Base-by-base conservation (phyloP, 2,113 vertebrate genomes). In the Trogon melanurus region DNA sequence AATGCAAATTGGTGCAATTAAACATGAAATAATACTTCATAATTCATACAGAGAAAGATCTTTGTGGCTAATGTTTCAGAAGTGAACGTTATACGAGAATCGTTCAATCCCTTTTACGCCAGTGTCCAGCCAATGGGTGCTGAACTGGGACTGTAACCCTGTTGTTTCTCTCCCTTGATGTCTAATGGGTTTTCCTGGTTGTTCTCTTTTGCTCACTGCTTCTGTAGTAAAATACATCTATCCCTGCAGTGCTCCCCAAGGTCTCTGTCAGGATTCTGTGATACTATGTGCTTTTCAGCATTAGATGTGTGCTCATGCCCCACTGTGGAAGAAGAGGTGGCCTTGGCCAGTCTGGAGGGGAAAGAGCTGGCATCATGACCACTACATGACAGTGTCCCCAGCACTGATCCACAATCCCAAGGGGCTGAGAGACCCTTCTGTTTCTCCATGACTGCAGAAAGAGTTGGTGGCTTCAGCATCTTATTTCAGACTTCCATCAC, bases 1-100 rank as follows among this genome's bases (percentile, higher is more conserved):
- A 92, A 47, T 93, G 94, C 54, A 95, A 92, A 96, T 87, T 84
- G 93, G 30, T 92, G 61, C 91, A 95, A 95, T 91, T 94, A 94
- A 91, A 96, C 76, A 79, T 44, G 66, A 94, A 95, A 58, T 30
- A 89, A 84, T 83, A 32, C 36, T 88, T 87, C 75, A 74, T 90
- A 74, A 85, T 89, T 96, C 89, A 79, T 81, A 56, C 22, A n/a
- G 80, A 80, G 69, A 73, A 89, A 89, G 41, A 72, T 50, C 75
- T 87, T 69, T 67, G 58, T 61, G 1, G 57, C 53, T 91, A 50
- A 61, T 58, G 73, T 87, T 91, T 95, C 48, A 82, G 72, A 91
- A 87, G 53, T 36, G 69, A 61, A 64, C 4, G 16, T 45, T 72
- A 3, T 5, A 11, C 10, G 38, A 45, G 79, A 82, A 58, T 72